Conservation (phyloP, 23 tunicate species). For the Diplosoma virens region DNA sequence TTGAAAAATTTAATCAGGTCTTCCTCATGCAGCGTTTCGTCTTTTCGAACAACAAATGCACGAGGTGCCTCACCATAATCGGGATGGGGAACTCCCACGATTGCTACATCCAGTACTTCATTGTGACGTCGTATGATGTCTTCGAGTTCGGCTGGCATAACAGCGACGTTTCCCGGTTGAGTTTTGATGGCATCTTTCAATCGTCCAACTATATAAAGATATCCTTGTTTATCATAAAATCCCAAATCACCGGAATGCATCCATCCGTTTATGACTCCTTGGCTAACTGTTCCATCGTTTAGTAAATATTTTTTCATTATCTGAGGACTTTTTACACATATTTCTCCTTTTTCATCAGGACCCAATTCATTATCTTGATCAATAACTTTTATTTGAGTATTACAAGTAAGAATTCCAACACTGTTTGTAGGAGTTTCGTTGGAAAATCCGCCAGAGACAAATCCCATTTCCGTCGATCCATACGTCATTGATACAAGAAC, state of each 20-base stretch:
- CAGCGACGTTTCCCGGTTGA: slow-evolving; percentile 38
- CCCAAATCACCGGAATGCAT: slow-evolving; percentile 95
- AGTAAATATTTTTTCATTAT: slow-evolving; percentile 84
- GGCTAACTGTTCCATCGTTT: slow-evolving; percentile 36
- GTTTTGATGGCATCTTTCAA: slow-evolving; percentile 78
- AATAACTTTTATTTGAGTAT: slow-evolving; percentile 20
- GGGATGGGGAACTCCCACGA: slow-evolving; percentile 74
- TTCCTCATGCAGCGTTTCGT: slow-evolving; percentile 33
- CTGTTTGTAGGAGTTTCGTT: slow-evolving; percentile 4
- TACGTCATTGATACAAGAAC: background rate
- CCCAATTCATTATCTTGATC: slow-evolving; percentile 51
- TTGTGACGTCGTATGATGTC: slow-evolving; percentile 63
- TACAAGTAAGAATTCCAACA: background rate
- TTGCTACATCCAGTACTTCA: slow-evolving; percentile 64
- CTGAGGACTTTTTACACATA: slow-evolving; percentile 80
- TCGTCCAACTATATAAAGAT: slow-evolving; percentile 68
- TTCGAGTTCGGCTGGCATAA: slow-evolving; percentile 94
- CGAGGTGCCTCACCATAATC: slow-evolving; percentile 82
- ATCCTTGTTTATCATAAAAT: slow-evolving; percentile 65
- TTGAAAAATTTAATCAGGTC: slow-evolving; percentile 55
- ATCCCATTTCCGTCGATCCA: slow-evolving; percentile 1
- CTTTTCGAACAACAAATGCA: slow-evolving; percentile 70
- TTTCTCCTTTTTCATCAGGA: slow-evolving; percentile 59
- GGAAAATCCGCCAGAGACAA: background rate
- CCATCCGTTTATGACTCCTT: slow-evolving; percentile 78